A percentile compares a stretch with the other conserved stretches of the same genome.
phyloP scores from a whole-genome alignment of 64 coral and sea anemone species.

The Dendronephthya gigantea region DNA sequence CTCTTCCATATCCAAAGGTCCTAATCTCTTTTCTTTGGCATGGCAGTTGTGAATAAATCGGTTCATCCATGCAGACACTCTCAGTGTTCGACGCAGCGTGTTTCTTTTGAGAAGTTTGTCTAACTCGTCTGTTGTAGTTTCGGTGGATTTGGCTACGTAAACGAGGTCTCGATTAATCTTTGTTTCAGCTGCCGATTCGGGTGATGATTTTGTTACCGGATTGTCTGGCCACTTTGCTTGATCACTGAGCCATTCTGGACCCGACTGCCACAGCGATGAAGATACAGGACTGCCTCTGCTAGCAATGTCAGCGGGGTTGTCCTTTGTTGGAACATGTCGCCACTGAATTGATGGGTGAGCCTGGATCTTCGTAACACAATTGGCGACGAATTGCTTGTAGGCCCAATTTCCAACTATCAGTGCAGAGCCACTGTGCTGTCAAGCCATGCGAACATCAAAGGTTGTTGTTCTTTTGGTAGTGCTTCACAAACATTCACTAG shows the following conservation, averaged over 20 bases:
- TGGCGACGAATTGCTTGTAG: slow-evolving; percentile 30
- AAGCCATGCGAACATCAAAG: slow-evolving; percentile 27
- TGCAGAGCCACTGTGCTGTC: background rate
- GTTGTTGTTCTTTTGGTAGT: background rate
- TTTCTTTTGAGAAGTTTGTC: slow-evolving; percentile 17
- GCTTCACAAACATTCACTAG: slow-evolving; percentile 3
- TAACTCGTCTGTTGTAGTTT: background rate
- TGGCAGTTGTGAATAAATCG: slow-evolving; percentile 23
- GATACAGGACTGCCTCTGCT: slow-evolving; percentile 30
- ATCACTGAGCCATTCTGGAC: background rate
- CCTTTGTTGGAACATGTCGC: slow-evolving; percentile 26
- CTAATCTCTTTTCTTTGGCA: background rate
- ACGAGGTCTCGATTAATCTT: background rate
- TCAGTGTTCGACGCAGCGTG: slow-evolving; percentile 4
- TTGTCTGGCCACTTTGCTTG: background rate
- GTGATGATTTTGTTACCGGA: background rate
- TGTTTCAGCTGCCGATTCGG: background rate
- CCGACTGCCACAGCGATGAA: slow-evolving; percentile 18
- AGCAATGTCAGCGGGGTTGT: slow-evolving; percentile 35
- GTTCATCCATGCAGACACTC: slow-evolving; percentile 25
- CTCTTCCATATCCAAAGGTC: slow-evolving; percentile 20
- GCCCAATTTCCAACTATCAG: slow-evolving; percentile 16
- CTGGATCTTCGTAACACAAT: slow-evolving; percentile 27
- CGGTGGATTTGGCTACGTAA: background rate
- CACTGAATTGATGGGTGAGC: slow-evolving; percentile 11